These are phyloP conservation scores for Stegastes partitus DNA, from an alignment of 2,113 vertebrate species.

Conservation along the genomic window DNA sequence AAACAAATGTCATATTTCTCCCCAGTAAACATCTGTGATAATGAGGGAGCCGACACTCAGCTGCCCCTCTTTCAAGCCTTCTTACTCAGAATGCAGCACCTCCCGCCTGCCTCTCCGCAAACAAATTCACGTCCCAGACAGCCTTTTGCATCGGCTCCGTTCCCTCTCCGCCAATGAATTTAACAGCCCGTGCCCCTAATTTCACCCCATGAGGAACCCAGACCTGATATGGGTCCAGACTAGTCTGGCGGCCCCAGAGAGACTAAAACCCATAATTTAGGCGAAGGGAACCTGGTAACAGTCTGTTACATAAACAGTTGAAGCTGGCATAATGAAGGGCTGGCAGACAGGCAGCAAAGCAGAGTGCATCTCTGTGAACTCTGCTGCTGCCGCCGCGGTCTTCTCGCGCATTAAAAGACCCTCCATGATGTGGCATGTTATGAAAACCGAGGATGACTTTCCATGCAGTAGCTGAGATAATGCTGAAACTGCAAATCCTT, in stretches of 20 bases:
- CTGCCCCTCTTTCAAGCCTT: conserved; percentile 1
- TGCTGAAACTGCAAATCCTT: neutral
- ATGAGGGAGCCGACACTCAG: neutral
- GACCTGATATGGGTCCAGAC: conserved; percentile 33
- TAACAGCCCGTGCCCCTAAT: conserved; percentile 35
- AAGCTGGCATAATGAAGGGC: conserved; percentile 21
- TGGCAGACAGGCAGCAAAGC: conserved; percentile 4
- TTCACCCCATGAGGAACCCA: conserved; percentile 47
- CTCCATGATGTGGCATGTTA: neutral
- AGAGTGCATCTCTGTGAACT: neutral
- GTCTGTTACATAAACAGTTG: conserved; percentile 18
- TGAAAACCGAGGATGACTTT: neutral
- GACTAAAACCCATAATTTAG: conserved; percentile 34
- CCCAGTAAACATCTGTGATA: conserved; percentile 16
- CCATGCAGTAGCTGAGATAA: neutral
- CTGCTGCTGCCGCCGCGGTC: neutral
- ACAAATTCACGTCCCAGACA: conserved; percentile 33
- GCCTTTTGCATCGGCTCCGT: conserved; percentile 7
- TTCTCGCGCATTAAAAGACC: neutral
- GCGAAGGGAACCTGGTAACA: conserved; percentile 20
- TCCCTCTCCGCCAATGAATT: conserved; percentile 33
- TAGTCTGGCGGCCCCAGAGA: neutral
- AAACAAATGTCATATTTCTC: conserved; percentile 9
- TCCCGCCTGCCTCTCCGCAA: conserved; percentile 21
- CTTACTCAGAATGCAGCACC: conserved; percentile 10